These are phyloP conservation scores for Euwallacea similis DNA, from an alignment of 1,140 invertebrate genomes.

Conservation along the genomic window DNA sequence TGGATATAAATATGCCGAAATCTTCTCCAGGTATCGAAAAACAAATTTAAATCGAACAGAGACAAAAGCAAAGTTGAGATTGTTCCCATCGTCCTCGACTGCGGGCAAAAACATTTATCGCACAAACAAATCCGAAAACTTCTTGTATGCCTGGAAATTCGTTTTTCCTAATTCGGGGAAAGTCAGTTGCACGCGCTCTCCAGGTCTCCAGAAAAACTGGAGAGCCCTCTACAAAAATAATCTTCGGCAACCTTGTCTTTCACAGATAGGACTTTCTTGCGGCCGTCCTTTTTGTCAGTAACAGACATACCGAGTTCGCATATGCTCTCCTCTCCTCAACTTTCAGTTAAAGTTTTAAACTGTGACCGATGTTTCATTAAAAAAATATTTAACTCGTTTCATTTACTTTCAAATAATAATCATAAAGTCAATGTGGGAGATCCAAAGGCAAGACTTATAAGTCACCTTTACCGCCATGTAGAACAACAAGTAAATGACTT, in stretches of 20 bases:
- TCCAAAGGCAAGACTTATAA: no score
- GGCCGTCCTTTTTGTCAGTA: constrained; percentile 19
- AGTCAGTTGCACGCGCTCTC: constrained; percentile 31
- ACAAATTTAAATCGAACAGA: constrained; percentile 7
- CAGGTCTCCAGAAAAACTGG: constrained; percentile 25
- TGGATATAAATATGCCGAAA: no score
- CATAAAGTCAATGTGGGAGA: no score
- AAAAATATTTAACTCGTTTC: no score
- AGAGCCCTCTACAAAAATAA: constrained; percentile 26
- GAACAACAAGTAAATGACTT: no score
- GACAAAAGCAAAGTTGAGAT: neutral
- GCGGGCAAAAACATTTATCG: neutral
- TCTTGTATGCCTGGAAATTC: constrained; percentile 12
- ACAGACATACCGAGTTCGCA: constrained; percentile 5
- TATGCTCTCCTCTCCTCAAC: neutral
- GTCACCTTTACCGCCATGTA: no score
- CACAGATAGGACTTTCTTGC: constrained; percentile 20
- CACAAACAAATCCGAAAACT: constrained; percentile 15
- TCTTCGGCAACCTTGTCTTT: constrained; percentile 27
- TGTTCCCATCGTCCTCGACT: neutral
- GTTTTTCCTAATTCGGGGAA: constrained; percentile 28
- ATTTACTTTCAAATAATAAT: no score
- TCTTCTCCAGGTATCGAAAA: neutral
- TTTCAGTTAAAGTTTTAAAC: neutral
- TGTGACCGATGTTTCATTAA: neutral